Evolutionary conservation across 92 coral and sea anemone species (phyloP), one percentile per base, ranked within the genome.

Genomic region (Umimayanthus kanabou): DNA sequence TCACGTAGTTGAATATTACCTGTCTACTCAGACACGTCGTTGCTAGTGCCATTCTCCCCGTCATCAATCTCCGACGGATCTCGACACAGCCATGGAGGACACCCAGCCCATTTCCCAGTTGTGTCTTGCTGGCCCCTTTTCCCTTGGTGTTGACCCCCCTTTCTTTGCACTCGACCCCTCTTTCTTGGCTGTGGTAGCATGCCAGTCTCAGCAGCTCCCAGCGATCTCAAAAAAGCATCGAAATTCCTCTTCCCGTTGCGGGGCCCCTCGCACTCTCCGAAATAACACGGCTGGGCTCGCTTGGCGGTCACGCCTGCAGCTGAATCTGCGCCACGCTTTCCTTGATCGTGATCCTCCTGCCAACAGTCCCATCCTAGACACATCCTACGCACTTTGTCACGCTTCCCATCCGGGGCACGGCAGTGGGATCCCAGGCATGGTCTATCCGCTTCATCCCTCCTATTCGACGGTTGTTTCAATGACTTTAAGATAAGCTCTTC

Each of bases 321-420:
- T 3, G 84, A 9, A 26, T 69, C 42, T 37, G 40, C 67, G 25
- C 13, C 78, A 6, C 87, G 65, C 16, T 83, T 28, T 45, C 77
- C 61, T 5, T 13, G 20, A 65, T 67, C 39, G 78, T 71, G 13
- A 30, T 72, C 29, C 11, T 11, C 79, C 3, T 18, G 25, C 76
- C 39, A 83, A n/a, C 87, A 83, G 2, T 43, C 3, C 87, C 87
- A 83, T 1, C 64, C 47, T 8, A 83, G 25, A 50, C 87, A 83
- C 29, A 5, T 26, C 65, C 11, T 4, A 11, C 58, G 18, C 61
- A 9, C 25, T 8, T 67, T 11, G 25, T 82, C 26, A 28, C 87
- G 87, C 65, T 50, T 83, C 1, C 25, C 67, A 1, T 10, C 2
- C 6, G 61, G 39, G 6, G 16, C 77, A 15, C n/a, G 66, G 37